Percentiles rank a stretch among this genome's conserved stretches.
Conservation (phyloP, 2,113 vertebrate genomes). For the Calyptommatus sinebrachiatus region DNA sequence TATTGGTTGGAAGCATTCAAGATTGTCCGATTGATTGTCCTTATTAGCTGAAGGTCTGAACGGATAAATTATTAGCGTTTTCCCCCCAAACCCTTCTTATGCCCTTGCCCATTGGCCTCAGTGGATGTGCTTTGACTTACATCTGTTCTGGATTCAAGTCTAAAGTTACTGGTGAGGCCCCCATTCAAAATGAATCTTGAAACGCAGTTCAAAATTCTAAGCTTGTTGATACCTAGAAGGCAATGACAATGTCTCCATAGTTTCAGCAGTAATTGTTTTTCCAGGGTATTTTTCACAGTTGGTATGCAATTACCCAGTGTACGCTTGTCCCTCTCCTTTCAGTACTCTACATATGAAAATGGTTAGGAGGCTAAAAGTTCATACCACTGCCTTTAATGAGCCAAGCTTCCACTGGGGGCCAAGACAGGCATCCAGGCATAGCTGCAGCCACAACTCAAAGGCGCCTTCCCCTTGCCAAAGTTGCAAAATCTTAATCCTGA, state of each 20-base stretch:
- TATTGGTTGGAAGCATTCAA: background rate
- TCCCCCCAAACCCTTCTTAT: background rate
- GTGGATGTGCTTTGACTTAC: background rate
- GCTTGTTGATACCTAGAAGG: background rate
- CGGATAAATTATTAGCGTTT: background rate
- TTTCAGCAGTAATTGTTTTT: background rate
- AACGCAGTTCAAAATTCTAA: background rate
- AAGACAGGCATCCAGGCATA: background rate
- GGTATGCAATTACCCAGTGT: background rate
- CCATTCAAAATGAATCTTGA: background rate
- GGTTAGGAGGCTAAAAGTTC: background rate
- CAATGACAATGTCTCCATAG: background rate
- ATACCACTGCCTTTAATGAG: background rate
- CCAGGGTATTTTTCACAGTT: background rate
- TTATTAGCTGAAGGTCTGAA: background rate
- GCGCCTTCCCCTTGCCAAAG: background rate
- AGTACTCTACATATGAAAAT: background rate
- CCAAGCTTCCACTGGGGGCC: background rate
- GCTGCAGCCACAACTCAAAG: background rate
- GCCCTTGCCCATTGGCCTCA: background rate
- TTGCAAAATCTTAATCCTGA: background rate
- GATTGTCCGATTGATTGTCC: background rate
- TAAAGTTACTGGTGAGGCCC: background rate
- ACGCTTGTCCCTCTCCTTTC: background rate
- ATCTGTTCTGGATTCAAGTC: conserved; percentile 3